Evolutionary conservation across 2,797 vertebrate species (phyloP), one percentile per base, ranked within the genome.

Genomic region (Lateolabrax maculatus): DNA sequence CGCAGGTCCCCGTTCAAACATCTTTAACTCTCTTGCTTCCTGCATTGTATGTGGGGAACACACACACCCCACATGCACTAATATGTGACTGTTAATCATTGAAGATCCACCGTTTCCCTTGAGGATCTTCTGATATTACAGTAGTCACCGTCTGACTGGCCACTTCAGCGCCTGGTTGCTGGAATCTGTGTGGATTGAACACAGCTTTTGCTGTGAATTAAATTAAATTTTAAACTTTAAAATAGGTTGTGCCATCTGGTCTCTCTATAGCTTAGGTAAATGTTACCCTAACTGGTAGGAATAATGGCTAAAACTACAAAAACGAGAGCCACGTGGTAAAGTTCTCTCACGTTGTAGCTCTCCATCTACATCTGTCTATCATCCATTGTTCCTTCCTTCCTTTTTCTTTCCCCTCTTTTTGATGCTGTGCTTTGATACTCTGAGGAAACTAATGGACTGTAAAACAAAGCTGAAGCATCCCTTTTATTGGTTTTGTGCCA

Each of bases 401-500:
- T 51, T 60, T 25, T 29, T 3, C 9, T 55, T 34, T 25, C n/a
- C 25, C 39, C 12, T 37, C 29, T 13, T 15, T 53, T 16, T 25
- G 29, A 53, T 52, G 51, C 51, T 67, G 61, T 11, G 16, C 61
- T 27, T n/a, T 29, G 44, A 44, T 31, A n/a, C 41, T n/a, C 18
- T 37, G 46, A 51, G 3, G 75, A 62, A 11, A 12, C 41, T 41
- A 56, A 63, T 61, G 70, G 49, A 57, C 48, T 49, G 31, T 41
- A 46, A 61, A 75, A 66, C 77, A 68, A 75, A 74, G 43, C 46
- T 10, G 37, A 75, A 23, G 55, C 62, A 27, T 23, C 18, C n/a
- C 48, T 69, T 25, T 10, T 34, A 57, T 72, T 5, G 58, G 43
- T 37, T 81, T 74, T 71, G 46, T 61, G 80, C 57, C 68, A 12